These are phyloP conservation scores for Rhinichthys osculus DNA, from an alignment of 2,797 vertebrate species.

Conservation along the genomic window DNA sequence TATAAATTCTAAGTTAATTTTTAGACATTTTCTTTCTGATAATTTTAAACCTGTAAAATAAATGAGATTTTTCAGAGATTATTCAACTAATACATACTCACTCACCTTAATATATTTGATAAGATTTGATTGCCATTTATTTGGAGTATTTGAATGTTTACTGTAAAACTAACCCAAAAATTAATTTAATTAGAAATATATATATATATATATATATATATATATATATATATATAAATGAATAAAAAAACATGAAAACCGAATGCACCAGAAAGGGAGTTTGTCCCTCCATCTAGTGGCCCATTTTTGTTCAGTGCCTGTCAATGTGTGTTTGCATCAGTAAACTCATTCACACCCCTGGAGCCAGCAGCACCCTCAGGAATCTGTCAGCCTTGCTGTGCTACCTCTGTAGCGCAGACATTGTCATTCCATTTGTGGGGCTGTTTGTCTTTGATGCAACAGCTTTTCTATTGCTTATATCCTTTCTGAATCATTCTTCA, in stretches of 20 bases:
- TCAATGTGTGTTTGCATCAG: conserved; percentile 63
- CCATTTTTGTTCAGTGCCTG: conserved; percentile 56
- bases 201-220: background rate
- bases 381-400: conserved; percentile 21
- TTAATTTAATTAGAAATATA: background rate
- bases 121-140: background rate
- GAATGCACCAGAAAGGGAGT: conserved; percentile 46
- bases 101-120: background rate
- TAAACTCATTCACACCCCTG: conserved; percentile 56
- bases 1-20: background rate
- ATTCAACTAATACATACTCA: background rate
- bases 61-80: background rate
- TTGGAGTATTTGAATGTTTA: background rate
- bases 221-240: background rate
- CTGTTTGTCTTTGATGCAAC: conserved; percentile 51
- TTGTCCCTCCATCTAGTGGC: conserved; percentile 48
- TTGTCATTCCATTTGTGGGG: conserved; percentile 52
- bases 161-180: background rate
- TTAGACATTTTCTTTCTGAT: background rate
- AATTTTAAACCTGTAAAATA: background rate
- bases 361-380: conserved; percentile 51
- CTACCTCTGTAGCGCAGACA: conserved; percentile 39
- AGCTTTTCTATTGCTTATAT: conserved; percentile 39
- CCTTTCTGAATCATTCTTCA: conserved; percentile 27
- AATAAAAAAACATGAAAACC: background rate